phyloP scores from a whole-genome alignment of 1,140 invertebrate genomes.

The Drosophila lowei region DNA sequence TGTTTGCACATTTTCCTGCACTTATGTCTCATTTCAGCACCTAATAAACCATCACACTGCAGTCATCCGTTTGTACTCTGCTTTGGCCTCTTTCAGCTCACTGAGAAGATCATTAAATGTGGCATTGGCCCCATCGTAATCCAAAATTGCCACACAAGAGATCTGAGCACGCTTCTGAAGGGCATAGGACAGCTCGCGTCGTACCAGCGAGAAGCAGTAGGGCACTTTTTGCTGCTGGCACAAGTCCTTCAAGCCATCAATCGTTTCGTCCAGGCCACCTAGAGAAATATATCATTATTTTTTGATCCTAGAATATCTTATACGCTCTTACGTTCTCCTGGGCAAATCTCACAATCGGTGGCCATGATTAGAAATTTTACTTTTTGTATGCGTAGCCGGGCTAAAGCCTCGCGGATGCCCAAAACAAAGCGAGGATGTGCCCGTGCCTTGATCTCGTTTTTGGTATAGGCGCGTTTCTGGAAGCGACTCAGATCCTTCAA shows the following conservation, averaged over 20 bases:
- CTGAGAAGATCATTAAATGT: conserved; percentile 48
- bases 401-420: conserved; percentile 86
- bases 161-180: conserved; percentile 72
- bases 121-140: conserved; percentile 72
- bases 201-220: conserved; percentile 65
- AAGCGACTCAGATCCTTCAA: conserved; percentile 85
- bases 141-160: conserved; percentile 71
- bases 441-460: conserved; percentile 86
- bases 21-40: conserved; percentile 26
- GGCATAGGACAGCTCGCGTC: conserved; percentile 65
- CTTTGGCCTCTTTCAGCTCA: conserved; percentile 50
- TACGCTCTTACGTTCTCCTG: conserved; percentile 36
- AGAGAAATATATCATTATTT: background rate
- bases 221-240: conserved; percentile 65
- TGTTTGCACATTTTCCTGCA: conserved; percentile 12
- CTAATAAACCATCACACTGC: conserved; percentile 58
- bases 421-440: conserved; percentile 85
- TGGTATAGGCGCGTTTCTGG: conserved; percentile 85
- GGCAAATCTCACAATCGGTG: conserved; percentile 83
- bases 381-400: conserved; percentile 85
- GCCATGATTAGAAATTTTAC: conserved; percentile 86
- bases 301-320: background rate
- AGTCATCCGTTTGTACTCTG: conserved; percentile 47
- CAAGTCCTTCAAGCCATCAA: conserved; percentile 56
- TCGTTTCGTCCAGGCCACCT: conserved; percentile 66